Evolutionary conservation across 2,113 vertebrate species (phyloP).

Genomic region (Gadus chalcogrammus): DNA sequence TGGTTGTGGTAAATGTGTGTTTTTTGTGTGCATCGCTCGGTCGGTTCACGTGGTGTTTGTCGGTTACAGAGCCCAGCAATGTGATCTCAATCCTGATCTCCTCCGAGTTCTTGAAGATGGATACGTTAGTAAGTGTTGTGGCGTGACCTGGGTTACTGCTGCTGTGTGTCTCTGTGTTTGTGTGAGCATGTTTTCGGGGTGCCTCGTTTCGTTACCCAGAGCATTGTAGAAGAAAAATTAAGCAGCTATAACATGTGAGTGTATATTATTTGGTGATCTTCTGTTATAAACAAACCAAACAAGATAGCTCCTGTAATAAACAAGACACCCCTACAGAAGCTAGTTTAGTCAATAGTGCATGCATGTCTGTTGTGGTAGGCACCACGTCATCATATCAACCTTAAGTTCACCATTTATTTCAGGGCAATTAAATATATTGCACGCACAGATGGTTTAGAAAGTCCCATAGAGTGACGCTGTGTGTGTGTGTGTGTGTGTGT

Average conservation of each 20-base stretch:
- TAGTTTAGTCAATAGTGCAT: slow-evolving; percentile 42
- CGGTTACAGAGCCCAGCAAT: slow-evolving; percentile 94
- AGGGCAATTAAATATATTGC: no score
- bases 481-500: slow-evolving; percentile 10
- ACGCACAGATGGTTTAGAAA: no score
- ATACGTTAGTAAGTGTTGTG: slow-evolving; percentile 93
- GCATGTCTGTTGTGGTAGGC: slow-evolving; percentile 4
- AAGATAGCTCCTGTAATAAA: slow-evolving; percentile 6
- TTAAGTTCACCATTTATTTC: no score
- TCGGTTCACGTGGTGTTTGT: slow-evolving; percentile 70
- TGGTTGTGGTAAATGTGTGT: slow-evolving; percentile 16
- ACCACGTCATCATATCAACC: background rate
- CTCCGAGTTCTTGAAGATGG: slow-evolving; percentile 99
- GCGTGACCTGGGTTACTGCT: slow-evolving; percentile 22
- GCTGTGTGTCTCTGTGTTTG: slow-evolving; percentile 9
- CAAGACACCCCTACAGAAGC: slow-evolving; percentile 33
- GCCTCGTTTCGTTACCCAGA: slow-evolving; percentile 32
- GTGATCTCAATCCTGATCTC: slow-evolving; percentile 99
- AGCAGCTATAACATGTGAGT: background rate
- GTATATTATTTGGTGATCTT: no score
- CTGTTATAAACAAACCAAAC: no score
- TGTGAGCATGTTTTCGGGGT: slow-evolving; percentile 3
- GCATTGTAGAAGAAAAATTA: background rate
- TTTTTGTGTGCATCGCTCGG: slow-evolving; percentile 37
- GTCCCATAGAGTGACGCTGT: background rate